phyloP scores from a whole-genome alignment of 1,140 invertebrate genomes.

The Scaptomyza graminum region DNA sequence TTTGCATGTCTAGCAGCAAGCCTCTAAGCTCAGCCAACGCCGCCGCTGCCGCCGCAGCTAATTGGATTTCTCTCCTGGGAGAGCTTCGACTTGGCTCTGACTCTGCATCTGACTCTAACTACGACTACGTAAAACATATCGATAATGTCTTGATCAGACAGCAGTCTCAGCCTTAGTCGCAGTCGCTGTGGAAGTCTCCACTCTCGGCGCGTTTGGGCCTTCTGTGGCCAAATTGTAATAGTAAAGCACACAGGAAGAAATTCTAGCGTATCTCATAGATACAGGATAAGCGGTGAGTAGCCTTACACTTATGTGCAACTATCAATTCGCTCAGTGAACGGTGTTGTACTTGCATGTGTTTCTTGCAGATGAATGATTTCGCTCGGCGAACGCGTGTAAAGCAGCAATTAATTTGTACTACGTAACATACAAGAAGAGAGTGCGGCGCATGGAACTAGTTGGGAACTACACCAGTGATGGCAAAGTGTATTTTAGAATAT shows the following conservation, averaged over 20 bases:
- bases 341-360: constrained; percentile 67
- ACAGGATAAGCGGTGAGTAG: not conserved
- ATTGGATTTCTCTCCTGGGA: constrained; percentile 82
- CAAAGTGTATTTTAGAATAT: constrained; percentile 12
- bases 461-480: constrained; percentile 13
- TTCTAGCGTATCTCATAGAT: not conserved
- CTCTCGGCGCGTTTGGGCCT: not conserved
- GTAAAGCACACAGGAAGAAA: constrained; percentile 73
- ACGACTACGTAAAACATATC: constrained; percentile 79
- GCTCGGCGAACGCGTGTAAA: constrained; percentile 73
- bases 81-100: constrained; percentile 45
- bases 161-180: constrained; percentile 34
- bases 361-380: constrained; percentile 75
- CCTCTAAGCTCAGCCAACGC: constrained; percentile 9
- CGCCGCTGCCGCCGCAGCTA: constrained; percentile 54
- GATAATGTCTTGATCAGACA: constrained; percentile 83
- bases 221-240: constrained; percentile 76
- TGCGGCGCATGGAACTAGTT: constrained; percentile 26
- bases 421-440: constrained; percentile 45
- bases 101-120: not conserved
- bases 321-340: constrained; percentile 43
- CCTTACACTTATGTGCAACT: not conserved
- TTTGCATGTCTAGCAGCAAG: constrained; percentile 62
- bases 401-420: constrained; percentile 80
- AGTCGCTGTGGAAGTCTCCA: constrained; percentile 5